Evolutionary conservation across 1,140 invertebrate species (phyloP), one percentile per base, ranked within the genome.

Genomic region (Ceratitis capitata): DNA sequence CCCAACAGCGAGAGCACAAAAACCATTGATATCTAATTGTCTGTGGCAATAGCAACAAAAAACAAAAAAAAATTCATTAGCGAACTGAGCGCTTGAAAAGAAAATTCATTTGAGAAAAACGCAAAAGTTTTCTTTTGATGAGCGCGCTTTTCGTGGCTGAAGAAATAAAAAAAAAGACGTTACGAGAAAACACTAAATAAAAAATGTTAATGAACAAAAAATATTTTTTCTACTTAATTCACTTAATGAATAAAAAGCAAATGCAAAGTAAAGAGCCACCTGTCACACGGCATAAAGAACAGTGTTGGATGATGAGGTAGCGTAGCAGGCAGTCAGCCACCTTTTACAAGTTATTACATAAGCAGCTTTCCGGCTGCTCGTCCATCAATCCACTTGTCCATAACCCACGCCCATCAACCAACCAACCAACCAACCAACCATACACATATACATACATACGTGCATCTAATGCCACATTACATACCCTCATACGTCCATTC

Each of bases 231-330:
- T 85, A 29, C 45, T 85, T 74, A 78, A 85, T 85, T 78, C 61
- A 78, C 84, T 85, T 85, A 85, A 85, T 85, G 84, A 85, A 85
- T 85, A 56, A 85, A 85, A 85, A 47, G 84, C 61, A 74, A 85
- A 45, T 35, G 82, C 83, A 84, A 83, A 12, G 32, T 10, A 45
- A 78, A 78, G 69, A 78, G 69, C 69, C 69, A 78, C 16, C 69
- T 78, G 69, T 78, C 69, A 78, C 32, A 35, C 69, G 16, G 42
- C n/a, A 69, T n/a, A 1, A 29, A 47, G 10, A 49, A 26, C 47
- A 83, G 51, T 26, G 1, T n/a, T 4, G 16, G 19, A 82, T 19
- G 19, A 78, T 39, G 35, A 45, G 29, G 49, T 32, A 56, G 51
- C 29, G n/a, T n/a, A 56, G n/a, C 69, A 45, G 39, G 14, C 56